A percentile compares a stretch with the other conserved stretches of the same genome.
Evolutionary conservation across 1,140 invertebrate genomes (phyloP).

Genomic region (Pachypsylla venusta): DNA sequence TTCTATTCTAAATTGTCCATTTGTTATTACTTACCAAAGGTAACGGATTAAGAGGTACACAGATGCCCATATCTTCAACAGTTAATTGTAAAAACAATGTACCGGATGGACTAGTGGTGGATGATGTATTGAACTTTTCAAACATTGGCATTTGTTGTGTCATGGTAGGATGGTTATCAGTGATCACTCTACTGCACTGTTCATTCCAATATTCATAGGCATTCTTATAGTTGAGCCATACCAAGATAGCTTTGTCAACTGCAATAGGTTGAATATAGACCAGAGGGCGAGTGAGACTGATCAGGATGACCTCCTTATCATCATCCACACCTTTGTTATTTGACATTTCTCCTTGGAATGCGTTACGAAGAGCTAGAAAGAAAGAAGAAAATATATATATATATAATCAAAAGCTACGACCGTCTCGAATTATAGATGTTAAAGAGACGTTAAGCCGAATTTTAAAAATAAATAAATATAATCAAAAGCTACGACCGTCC

Average conservation of each 20-base stretch:
- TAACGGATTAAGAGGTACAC: slow-evolving; percentile 73
- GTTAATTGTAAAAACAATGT: slow-evolving; percentile 88
- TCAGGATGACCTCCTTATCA: slow-evolving; percentile 87
- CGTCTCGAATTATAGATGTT: no score
- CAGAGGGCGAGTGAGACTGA: slow-evolving; percentile 76
- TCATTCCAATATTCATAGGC: slow-evolving; percentile 99
- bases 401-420: no score
- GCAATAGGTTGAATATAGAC: slow-evolving; percentile 92
- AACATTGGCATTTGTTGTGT: no score
- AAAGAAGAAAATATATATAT: slow-evolving; percentile 9
- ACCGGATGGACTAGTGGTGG: slow-evolving; percentile 37
- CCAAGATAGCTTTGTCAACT: slow-evolving; percentile 88
- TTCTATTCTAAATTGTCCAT: no score
- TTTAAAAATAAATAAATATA: no score
- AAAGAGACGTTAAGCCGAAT: no score
- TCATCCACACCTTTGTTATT: slow-evolving; percentile 33
- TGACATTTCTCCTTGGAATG: slow-evolving; percentile 74
- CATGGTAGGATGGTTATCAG: no score
- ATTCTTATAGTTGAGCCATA: slow-evolving; percentile 97
- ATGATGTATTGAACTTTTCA: slow-evolving; percentile 5
- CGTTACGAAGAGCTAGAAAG: slow-evolving; percentile 47
- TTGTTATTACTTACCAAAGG: slow-evolving; percentile 37
- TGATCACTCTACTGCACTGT: no score
- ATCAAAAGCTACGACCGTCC: no score
- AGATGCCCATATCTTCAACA: slow-evolving; percentile 93